Conservation (phyloP, 2,113 vertebrate species). For the Enhydra lutris region DNA sequence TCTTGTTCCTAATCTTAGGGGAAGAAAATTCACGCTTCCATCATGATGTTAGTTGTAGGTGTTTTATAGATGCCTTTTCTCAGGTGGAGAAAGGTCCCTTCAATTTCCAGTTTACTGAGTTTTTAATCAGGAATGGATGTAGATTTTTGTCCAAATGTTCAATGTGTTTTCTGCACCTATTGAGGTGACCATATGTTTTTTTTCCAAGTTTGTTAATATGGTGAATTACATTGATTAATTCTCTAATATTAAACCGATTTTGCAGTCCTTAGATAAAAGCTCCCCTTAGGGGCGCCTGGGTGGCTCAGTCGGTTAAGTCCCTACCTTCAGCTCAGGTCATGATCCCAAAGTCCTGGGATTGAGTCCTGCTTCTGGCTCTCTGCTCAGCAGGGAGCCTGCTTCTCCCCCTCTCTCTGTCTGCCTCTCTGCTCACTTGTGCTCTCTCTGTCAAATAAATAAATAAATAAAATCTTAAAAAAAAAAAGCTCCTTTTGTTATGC, state of each 20-base stretch:
- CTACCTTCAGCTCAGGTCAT: too few species aligned
- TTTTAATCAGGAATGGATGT: not conserved
- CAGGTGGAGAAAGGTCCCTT: not conserved
- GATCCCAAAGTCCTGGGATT: too few species aligned
- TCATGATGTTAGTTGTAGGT: not conserved
- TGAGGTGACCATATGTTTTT: not conserved
- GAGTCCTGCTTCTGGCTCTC: too few species aligned
- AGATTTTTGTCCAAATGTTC: not conserved
- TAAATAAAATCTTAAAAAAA: too few species aligned
- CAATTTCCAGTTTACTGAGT: not conserved
- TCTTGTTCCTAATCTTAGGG: not conserved
- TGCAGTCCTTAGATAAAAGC: not conserved
- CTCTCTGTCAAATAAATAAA: too few species aligned
- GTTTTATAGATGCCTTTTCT: not conserved
- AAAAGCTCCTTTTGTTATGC: not conserved
- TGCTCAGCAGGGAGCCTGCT: too few species aligned
- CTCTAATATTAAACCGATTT: not conserved
- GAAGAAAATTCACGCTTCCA: not conserved
- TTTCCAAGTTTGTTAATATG: not conserved
- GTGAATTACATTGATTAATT: not conserved
- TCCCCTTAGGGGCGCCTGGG: too few species aligned
- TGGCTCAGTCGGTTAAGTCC: too few species aligned
- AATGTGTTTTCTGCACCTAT: not conserved
- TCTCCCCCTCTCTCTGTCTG: too few species aligned
- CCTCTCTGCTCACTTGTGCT: too few species aligned